Conservation (phyloP, 1,140 invertebrate genomes). For the Panagrolaimus sp. region DNA sequence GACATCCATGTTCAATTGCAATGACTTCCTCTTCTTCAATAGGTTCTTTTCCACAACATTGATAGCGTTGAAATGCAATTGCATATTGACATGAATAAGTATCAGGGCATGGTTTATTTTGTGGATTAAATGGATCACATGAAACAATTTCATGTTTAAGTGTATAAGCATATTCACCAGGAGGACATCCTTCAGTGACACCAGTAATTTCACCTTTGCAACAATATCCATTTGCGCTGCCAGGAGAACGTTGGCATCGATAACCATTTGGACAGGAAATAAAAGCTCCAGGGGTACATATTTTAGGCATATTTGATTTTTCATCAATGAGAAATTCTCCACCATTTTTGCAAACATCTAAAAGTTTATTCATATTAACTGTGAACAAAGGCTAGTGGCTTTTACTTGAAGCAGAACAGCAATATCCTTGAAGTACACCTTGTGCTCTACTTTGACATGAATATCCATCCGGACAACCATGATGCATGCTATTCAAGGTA, state of each 20-base stretch:
- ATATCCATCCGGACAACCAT: conserved; percentile 38
- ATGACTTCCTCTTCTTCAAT: conserved; percentile 46
- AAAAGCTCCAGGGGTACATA: conserved; percentile 52
- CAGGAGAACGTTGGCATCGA: conserved; percentile 35
- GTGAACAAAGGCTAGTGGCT: background rate
- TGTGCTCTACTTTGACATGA: conserved; percentile 33
- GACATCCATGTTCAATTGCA: conserved; percentile 37
- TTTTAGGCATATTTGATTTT: conserved; percentile 50
- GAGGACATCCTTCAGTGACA: conserved; percentile 39
- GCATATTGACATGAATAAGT: conserved; percentile 48
- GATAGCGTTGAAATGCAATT: conserved; percentile 46
- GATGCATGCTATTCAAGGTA: conserved; percentile 33
- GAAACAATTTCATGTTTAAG: conserved; percentile 41
- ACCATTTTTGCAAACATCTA: conserved; percentile 52
- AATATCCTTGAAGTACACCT: conserved; percentile 47
- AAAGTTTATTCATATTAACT: background rate
- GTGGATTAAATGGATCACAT: conserved; percentile 51
- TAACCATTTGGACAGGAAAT: conserved; percentile 43
- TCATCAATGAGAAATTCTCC: conserved; percentile 51
- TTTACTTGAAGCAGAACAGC: conserved; percentile 47
- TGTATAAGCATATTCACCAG: conserved; percentile 44
- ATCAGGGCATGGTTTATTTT: conserved; percentile 41
- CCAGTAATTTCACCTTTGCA: conserved; percentile 47
- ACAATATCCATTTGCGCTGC: conserved; percentile 40
- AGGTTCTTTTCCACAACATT: conserved; percentile 52